phyloP scores from a whole-genome alignment of 2,113 vertebrate species.

The Cynoglossus semilaevis region DNA sequence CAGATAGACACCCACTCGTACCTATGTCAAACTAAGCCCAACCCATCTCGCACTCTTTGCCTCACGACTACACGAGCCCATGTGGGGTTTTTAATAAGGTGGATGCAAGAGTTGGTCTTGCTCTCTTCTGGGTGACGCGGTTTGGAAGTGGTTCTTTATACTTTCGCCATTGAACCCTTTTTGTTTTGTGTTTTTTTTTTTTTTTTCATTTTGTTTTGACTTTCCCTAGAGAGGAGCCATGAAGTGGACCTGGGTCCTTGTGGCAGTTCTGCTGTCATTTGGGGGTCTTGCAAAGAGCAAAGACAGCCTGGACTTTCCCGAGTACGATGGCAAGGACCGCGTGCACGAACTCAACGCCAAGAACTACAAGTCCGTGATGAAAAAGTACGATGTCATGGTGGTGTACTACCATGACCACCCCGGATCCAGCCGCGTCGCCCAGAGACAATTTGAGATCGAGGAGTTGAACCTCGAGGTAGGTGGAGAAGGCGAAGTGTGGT shows the following conservation, averaged over 20 bases:
- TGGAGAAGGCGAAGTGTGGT: constrained; percentile 27
- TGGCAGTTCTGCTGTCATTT: constrained; percentile 70
- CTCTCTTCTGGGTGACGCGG: constrained; percentile 77
- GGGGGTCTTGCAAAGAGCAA: constrained; percentile 68
- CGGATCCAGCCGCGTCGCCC: constrained; percentile 80
- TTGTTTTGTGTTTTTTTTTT: constrained; percentile 14
- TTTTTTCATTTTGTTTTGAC: no score
- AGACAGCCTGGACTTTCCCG: constrained; percentile 83
- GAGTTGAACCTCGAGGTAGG: constrained; percentile 88
- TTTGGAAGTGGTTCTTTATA: constrained; percentile 65
- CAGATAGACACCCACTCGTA: constrained; percentile 50
- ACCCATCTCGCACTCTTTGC: constrained; percentile 64
- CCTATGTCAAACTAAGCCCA: constrained; percentile 70
- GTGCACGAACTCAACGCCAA: constrained; percentile 83
- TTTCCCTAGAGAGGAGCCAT: constrained; percentile 70
- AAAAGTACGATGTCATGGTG: constrained; percentile 87
- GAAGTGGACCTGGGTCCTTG: constrained; percentile 78
- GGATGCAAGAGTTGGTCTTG: constrained; percentile 73
- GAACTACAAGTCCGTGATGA: constrained; percentile 88
- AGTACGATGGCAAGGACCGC: constrained; percentile 87
- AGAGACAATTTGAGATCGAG: constrained; percentile 86
- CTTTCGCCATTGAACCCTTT: constrained; percentile 23
- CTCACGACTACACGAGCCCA: constrained; percentile 59
- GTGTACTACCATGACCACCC: constrained; percentile 87
- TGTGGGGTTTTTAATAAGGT: constrained; percentile 73